Base-by-base conservation (phyloP, 2,113 vertebrate genomes). In the Heteronetta atricapilla region DNA sequence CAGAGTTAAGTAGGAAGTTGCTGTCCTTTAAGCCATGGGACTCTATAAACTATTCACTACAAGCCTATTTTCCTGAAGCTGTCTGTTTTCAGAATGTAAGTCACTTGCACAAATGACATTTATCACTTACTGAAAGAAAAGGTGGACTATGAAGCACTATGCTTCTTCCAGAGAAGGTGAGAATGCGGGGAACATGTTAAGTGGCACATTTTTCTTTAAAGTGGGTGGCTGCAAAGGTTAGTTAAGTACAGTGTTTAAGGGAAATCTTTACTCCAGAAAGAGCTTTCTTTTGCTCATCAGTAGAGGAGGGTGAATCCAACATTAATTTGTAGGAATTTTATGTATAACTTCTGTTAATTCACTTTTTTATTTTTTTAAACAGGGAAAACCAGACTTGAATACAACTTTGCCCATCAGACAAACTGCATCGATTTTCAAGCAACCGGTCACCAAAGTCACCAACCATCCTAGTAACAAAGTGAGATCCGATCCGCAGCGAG, bases 391-490 rank as follows among this genome's bases (percentile, higher is more conserved):
- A 46, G 98, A 99, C 95, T 97, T 99, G 94, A 99, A 99, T 92
- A 99, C 99, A 10, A 97, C 98, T 36, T 97, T 99, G 87, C 99
- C 99, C 12, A 99, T 99, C 96, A 97, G 98, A 93, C 99, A 99
- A 93, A 99, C 99, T 0, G 99, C 99, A 2, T 99, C 99, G 23
- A 99, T 99, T 97, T 99, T 99, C 95, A 99, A 99, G 93, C 99
- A 99, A 86, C 99, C 99, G 0, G 98, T 99, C 92, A 99, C 99
- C 97, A 99, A 99, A 98, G 98, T 99, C 55, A 99, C 98, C 9
- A 98, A 98, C 91, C 99, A 99, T 70, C 99, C 99, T 4, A 98
- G 91, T 70, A 99, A 99, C 97, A 99, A 99, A 97, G 98, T 99
- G 82, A 98, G 98, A 87, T 97, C 98, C 3, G 99, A 99, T 76